Base-by-base conservation (phyloP, 2,888 invertebrate genomes). In the Oxystoma pomonae region DNA sequence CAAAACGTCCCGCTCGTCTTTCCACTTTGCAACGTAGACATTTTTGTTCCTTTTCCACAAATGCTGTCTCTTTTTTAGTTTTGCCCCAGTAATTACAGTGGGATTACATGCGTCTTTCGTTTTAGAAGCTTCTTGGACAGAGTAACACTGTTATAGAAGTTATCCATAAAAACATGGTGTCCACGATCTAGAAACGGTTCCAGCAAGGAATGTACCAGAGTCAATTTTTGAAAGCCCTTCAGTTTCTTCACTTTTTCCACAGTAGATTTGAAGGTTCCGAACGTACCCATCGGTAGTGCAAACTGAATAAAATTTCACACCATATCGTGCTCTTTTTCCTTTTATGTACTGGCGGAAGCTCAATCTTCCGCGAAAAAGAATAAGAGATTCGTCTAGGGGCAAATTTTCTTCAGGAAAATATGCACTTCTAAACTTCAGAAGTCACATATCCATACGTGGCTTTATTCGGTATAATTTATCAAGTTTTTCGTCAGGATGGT, bases 11-110 rank as follows among this genome's bases (percentile, higher is more conserved):
- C 74, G 64, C 51, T 70, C 74, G 67, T 74, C 74, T 53, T 65
- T 68, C 75, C 74, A 75, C 55, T 70, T 71, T 20, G 68, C 68
- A 16, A 74, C 72, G 64, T 74, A 75, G 12, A 73, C 69, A 55
- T 72, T 69, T 57, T 70, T 68, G 59, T 73, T 73, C 16, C 73
- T 65, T 59, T 56, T 59, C 74, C 74, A 75, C 35, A 72, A 61
- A 62, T 74, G 71, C 61, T 75, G 71, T 58, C 71, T 71, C 65
- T 68, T 73, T 58, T 71, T 72, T 20, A 74, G 49, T 64, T 71
- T 68, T 20, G 7, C 5, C 5, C 7, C 18, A 7, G n/a, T 20
- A 12, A 57, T 2, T 19, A 7, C 20, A 12, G 7, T 57, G 7
- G 57, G 57, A n/a, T 57, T 57, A 7, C 57, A 7, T 57, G 16